Base-by-base conservation (phyloP, 2,113 vertebrate species). In the Archocentrus centrarchus region DNA sequence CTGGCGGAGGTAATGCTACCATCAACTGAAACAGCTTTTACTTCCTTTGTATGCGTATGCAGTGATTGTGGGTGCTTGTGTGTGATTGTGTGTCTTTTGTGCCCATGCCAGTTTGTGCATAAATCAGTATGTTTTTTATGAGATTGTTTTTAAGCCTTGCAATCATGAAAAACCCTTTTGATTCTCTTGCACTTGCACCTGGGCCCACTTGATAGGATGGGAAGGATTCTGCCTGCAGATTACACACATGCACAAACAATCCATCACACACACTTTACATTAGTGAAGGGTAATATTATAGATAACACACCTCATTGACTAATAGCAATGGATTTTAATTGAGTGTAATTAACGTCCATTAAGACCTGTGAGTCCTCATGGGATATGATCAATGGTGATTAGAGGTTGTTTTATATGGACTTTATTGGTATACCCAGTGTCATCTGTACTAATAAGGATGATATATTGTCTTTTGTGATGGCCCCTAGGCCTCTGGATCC, bases 1-100 rank as follows among this genome's bases (percentile, higher is more conserved):
- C 92, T 81, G 73, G 89, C 92, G 93, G 90, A 93, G 91, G 92
- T 88, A 92, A 84, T 85, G 39, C 86, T n/a, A 66, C 90, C 87
- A 91, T 88, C 89, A 84, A 77, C 90, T 68, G 58, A 89, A 87
- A 82, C 87, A 57, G 83, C 91, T 83, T 75, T 92, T 85, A 84
- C 89, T 79, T 76, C 89, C 77, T 62, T 70, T 86, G 66, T 30
- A 58, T 59, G 50, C 50, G 44, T 81, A 63, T 18, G 50, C 62
- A 37, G 80, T 60, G 60, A 75, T 80, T 75, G 55, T 78, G 1
- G 44, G 18, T n/a, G 17, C 63, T 6, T 59, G 22, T 53, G 57
- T 81, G 59, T 53, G 59, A 35, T 35, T 17, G 20, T 14, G 22
- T 62, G 55, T 50, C 37, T 35, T 27, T 58, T 63, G 59, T 84